Conservation (phyloP, 2,797 vertebrate species). For the Tarsius wallacei region DNA sequence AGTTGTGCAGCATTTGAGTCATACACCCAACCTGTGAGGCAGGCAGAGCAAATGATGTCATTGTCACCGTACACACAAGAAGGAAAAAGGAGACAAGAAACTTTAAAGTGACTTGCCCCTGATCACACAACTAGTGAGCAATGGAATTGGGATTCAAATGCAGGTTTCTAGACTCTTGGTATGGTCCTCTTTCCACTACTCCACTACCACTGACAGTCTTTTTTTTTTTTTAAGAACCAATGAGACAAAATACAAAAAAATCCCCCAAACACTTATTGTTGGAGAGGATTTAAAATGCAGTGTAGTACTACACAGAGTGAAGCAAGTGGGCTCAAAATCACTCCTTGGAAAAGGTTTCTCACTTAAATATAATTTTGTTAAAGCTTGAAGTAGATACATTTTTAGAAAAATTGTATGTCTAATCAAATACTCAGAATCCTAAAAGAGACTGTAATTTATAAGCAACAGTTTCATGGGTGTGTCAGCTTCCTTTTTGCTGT, state of each 20-base stretch:
- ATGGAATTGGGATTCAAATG: not conserved
- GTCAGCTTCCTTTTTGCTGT: not conserved
- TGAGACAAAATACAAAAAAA: conserved; percentile 28
- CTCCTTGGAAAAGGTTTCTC: not conserved
- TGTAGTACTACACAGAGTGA: not conserved
- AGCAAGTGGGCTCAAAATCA: conserved; percentile 10
- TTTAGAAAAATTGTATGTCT: not conserved
- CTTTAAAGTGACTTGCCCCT: not conserved
- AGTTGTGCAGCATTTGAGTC: not conserved
- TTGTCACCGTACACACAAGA: not conserved
- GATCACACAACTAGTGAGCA: not conserved
- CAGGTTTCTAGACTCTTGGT: not conserved
- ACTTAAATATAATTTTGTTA: not conserved
- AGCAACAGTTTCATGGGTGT: not conserved
- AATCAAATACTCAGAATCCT: conserved; percentile 43
- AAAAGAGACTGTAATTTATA: not conserved
- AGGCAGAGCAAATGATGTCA: not conserved
- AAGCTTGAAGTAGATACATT: not conserved
- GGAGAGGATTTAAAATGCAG: conserved; percentile 5
- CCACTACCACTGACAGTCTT: not conserved
- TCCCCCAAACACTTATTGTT: not conserved
- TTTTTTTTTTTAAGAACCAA: not conserved
- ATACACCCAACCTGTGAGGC: not conserved
- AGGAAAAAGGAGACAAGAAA: not conserved
- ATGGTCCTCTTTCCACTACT: not conserved